A percentile compares a stretch with the other conserved stretches of the same genome.
These are phyloP conservation scores for Antigone vipio DNA, from an alignment of 2,113 vertebrate species.

Conservation along the genomic window DNA sequence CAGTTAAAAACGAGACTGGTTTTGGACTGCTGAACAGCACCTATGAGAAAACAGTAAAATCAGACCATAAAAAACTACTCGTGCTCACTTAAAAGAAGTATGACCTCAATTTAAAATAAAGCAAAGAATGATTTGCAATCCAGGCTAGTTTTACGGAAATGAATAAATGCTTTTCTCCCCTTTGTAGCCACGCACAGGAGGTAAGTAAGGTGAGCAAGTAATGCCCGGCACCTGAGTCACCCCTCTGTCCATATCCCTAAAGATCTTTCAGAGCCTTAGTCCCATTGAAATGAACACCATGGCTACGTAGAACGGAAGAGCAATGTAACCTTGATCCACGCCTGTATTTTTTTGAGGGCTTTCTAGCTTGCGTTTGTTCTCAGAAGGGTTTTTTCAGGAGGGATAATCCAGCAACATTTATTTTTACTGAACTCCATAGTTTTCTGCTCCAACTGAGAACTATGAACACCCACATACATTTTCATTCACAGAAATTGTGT, in stretches of 20 bases:
- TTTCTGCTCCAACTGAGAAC: neutral
- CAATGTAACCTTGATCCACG: neutral
- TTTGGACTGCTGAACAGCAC: neutral
- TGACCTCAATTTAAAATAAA: neutral
- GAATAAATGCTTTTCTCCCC: neutral
- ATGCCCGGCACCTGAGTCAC: neutral
- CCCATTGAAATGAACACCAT: neutral
- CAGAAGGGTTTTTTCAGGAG: neutral
- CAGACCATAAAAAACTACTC: neutral
- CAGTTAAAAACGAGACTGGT: neutral
- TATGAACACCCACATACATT: neutral
- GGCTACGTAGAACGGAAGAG: neutral
- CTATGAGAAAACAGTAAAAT: neutral
- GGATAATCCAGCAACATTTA: neutral
- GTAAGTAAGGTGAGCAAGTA: neutral
- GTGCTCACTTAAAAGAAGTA: neutral
- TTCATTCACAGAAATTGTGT: neutral
- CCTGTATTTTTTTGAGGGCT: neutral
- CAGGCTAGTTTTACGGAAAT: neutral
- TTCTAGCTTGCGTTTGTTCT: neutral
- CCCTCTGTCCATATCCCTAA: neutral
- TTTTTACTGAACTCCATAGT: neutral
- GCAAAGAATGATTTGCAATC: neutral
- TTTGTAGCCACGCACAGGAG: neutral
- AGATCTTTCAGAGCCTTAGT: neutral